phyloP scores from a whole-genome alignment of 2,797 vertebrate species.

The Limosa lapponica region DNA sequence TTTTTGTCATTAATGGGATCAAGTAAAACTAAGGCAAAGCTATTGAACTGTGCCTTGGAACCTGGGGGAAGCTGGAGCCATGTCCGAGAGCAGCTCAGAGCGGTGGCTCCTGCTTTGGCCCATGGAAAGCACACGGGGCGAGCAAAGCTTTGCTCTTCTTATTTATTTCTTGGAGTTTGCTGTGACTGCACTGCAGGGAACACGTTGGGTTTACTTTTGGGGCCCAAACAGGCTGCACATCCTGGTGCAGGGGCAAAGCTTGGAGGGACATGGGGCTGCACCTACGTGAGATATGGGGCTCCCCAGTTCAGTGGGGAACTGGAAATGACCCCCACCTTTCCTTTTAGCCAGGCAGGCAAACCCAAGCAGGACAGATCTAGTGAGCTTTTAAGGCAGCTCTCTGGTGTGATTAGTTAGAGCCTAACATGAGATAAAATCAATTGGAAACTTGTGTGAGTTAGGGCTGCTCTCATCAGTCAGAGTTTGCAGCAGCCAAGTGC shows the following conservation, averaged over 20 bases:
- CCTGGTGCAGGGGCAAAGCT: background rate
- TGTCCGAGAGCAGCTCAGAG: background rate
- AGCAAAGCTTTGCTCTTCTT: background rate
- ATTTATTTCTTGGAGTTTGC: background rate
- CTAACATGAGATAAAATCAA: constrained; percentile 70
- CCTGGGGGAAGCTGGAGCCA: background rate
- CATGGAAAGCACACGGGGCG: accelerated
- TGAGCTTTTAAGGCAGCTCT: constrained; percentile 55
- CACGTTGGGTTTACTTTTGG: accelerated
- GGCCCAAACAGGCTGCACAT: background rate
- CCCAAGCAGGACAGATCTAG: constrained; percentile 28
- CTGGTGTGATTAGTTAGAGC: constrained; percentile 57
- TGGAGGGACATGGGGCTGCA: background rate
- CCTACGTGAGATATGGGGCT: background rate
- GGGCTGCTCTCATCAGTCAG: constrained; percentile 58
- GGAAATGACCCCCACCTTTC: background rate
- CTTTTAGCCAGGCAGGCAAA: background rate
- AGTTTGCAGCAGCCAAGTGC: constrained; percentile 58
- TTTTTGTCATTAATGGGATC: constrained; percentile 60
- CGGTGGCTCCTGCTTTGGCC: background rate
- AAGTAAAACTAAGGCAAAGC: constrained; percentile 47
- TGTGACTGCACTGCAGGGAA: background rate
- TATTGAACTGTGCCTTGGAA: constrained; percentile 23
- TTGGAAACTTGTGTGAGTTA: constrained; percentile 65
- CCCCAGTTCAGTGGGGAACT: background rate